Conservation (phyloP, 2,797 vertebrate genomes). For the Argya squamiceps region DNA sequence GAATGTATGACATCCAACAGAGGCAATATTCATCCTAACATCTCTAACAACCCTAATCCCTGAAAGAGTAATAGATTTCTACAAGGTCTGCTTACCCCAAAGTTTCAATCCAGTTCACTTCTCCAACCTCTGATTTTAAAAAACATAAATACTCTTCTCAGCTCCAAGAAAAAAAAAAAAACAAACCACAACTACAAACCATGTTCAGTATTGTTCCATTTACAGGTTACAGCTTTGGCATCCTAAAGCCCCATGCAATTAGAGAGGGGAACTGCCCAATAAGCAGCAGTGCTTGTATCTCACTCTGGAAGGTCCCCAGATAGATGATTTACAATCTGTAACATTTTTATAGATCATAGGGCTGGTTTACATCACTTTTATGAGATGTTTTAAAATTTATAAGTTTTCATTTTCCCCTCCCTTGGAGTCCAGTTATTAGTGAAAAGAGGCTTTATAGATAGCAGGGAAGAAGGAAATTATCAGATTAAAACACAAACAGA, state of each 20-base stretch:
- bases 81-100: not conserved
- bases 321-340: not conserved
- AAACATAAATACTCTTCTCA: not conserved
- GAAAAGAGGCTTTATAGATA: not conserved
- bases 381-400: slow-evolving; percentile 12
- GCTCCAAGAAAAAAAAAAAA: not conserved
- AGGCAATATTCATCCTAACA: not conserved
- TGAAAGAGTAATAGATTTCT: not conserved
- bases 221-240: not conserved
- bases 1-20: not conserved
- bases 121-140: not conserved
- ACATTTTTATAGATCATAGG: slow-evolving; percentile 15
- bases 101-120: not conserved
- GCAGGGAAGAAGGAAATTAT: not conserved
- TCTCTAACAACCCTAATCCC: not conserved
- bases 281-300: not conserved
- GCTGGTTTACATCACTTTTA: not conserved
- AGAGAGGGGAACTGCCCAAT: not conserved
- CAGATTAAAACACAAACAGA: not conserved
- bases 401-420: slow-evolving; percentile 18
- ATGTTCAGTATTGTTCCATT: not conserved
- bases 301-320: not conserved
- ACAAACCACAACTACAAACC: not conserved
- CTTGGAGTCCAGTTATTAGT: not conserved
- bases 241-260: not conserved